Percentiles rank a stretch among this genome's conserved stretches.
Conservation (phyloP, 2,113 vertebrate species). For the Xenotilapia leptura region DNA sequence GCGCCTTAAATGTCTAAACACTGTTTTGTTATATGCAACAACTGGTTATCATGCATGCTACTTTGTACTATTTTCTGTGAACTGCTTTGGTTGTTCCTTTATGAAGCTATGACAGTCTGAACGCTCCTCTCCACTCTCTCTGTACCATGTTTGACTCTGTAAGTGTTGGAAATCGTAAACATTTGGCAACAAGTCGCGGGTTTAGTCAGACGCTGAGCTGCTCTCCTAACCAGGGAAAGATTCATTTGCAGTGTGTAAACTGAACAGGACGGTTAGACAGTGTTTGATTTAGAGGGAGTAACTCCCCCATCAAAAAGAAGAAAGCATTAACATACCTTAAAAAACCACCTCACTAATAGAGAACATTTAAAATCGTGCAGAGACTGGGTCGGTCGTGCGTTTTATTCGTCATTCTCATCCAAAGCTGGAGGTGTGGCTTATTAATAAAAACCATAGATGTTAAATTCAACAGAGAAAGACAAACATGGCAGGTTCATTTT, state of each 20-base stretch:
- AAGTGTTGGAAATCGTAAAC: background rate
- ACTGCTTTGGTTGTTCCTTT: background rate
- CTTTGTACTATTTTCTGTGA: background rate
- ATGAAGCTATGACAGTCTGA: background rate
- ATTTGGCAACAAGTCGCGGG: fast-evolving
- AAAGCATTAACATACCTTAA: background rate
- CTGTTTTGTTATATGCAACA: background rate
- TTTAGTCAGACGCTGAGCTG: background rate
- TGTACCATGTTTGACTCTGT: background rate
- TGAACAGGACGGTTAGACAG: background rate
- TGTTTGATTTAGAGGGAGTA: background rate
- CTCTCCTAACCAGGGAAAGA: background rate
- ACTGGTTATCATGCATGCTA: background rate
- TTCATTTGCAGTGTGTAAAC: background rate
- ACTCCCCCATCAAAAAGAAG: background rate
- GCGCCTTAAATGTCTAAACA: background rate
- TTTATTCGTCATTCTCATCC: background rate
- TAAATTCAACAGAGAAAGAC: background rate
- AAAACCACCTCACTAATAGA: background rate
- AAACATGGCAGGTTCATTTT: background rate
- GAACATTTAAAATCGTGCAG: background rate
- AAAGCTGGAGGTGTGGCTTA: background rate
- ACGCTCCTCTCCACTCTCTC: background rate
- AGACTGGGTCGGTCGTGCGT: background rate
- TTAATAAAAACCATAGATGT: background rate